These are phyloP conservation scores for Himantopus leucocephalus DNA, from an alignment of 2,113 vertebrate genomes.

Conservation along the genomic window DNA sequence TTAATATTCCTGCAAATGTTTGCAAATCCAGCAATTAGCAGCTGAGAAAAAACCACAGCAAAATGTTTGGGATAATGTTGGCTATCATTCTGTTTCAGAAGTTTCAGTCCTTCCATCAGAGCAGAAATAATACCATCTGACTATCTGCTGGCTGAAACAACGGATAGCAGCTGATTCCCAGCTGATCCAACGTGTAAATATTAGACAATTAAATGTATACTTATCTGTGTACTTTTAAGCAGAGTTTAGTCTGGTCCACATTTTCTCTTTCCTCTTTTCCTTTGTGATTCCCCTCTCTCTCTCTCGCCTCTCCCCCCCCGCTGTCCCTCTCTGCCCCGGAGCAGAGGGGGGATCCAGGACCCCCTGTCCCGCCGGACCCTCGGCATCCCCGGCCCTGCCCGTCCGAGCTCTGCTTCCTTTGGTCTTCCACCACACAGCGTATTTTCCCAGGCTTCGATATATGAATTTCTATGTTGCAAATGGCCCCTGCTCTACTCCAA, in stretches of 20 bases:
- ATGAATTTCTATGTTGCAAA: too few species aligned
- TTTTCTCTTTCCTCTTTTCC: not conserved
- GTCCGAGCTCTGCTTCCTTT: too few species aligned
- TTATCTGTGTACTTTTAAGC: not conserved
- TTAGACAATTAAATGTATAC: not conserved
- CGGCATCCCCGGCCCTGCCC: not conserved
- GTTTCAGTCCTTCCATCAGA: not conserved
- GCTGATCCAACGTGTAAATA: not conserved
- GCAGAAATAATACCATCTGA: not conserved
- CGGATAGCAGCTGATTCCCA: not conserved
- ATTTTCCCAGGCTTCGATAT: fast-evolving
- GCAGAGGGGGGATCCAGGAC: not conserved
- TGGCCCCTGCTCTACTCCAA: not conserved
- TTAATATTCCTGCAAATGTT: not conserved
- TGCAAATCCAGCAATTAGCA: not conserved
- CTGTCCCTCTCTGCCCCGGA: not conserved
- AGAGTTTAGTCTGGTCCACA: not conserved
- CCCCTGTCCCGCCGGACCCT: fast-evolving
- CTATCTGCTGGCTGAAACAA: not conserved
- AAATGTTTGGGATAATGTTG: not conserved
- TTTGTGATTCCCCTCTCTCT: not conserved
- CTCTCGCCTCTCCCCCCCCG: not conserved
- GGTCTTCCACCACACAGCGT: too few species aligned
- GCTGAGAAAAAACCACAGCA: not conserved
- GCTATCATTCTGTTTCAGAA: not conserved